phyloP scores from a whole-genome alignment of 2,797 vertebrate genomes.

The Macroramphosus scolopax region DNA sequence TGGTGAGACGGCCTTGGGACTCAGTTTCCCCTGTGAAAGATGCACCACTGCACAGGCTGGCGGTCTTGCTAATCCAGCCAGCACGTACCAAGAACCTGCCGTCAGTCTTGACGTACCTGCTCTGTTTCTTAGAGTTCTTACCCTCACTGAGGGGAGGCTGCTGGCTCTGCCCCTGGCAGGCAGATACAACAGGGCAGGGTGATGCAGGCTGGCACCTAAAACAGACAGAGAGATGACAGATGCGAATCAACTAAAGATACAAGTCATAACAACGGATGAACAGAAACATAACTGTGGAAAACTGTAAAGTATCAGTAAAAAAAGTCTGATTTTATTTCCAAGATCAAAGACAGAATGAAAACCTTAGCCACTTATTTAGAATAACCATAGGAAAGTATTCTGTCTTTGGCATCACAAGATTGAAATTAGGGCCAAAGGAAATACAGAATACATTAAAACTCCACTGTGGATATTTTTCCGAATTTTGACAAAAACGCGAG shows the following conservation, averaged over 20 bases:
- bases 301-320: constrained; percentile 43
- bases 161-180: constrained; percentile 78
- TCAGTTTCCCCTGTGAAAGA: constrained; percentile 72
- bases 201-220: constrained; percentile 91
- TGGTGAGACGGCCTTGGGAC: constrained; percentile 75
- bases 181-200: constrained; percentile 82
- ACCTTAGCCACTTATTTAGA: constrained; percentile 58
- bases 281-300: constrained; percentile 8
- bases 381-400: constrained; percentile 71
- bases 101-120: constrained; percentile 77
- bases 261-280: no score
- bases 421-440: constrained; percentile 65
- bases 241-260: no score
- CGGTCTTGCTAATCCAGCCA: constrained; percentile 76
- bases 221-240: constrained; percentile 38
- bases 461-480: constrained; percentile 66
- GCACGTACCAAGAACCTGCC: constrained; percentile 79
- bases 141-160: constrained; percentile 84
- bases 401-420: constrained; percentile 66
- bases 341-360: constrained; percentile 60
- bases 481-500: constrained; percentile 59
- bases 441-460: constrained; percentile 67
- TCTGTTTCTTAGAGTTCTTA: constrained; percentile 78
- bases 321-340: constrained; percentile 51
- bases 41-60: constrained; percentile 72